A percentile compares a stretch with the other conserved stretches of the same genome.
Conservation (phyloP, 2,888 invertebrate species). For the Dasypolia templi region DNA sequence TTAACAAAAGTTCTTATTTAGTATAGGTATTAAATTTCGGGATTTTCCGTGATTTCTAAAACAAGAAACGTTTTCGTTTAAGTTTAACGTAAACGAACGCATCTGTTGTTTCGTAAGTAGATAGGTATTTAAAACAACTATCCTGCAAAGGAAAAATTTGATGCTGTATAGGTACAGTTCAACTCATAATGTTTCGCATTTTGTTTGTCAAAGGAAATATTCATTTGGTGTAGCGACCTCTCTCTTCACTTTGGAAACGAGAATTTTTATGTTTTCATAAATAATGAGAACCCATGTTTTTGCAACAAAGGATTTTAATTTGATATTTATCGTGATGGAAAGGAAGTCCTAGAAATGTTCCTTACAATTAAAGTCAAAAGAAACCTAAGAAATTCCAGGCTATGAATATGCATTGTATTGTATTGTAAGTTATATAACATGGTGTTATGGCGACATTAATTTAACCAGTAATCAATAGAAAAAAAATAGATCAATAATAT, state of each 20-base stretch:
- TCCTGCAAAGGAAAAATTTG: constrained; percentile 23
- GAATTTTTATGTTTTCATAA: constrained; percentile 40
- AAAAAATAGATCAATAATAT: too few species aligned
- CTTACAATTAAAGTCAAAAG: background rate
- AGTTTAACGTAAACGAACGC: background rate
- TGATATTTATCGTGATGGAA: constrained; percentile 15
- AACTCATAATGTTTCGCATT: constrained; percentile 36
- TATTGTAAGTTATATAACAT: background rate
- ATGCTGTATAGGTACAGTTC: constrained; percentile 33
- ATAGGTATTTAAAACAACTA: background rate
- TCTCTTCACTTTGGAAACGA: constrained; percentile 20
- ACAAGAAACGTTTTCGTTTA: background rate
- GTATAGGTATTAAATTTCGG: background rate
- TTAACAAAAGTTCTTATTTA: background rate
- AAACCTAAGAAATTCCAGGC: background rate
- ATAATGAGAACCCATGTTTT: constrained; percentile 51
- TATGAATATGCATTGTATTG: background rate
- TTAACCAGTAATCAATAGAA: too few species aligned
- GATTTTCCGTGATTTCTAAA: background rate
- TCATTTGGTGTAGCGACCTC: constrained; percentile 47
- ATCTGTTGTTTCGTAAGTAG: too few species aligned
- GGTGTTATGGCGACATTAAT: too few species aligned
- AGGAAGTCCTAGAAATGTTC: constrained; percentile 18
- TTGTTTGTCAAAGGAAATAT: constrained; percentile 51
- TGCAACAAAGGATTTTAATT: constrained; percentile 47